Percentiles rank a stretch among this genome's conserved stretches.
Evolutionary conservation across 2,888 invertebrate genomes (phyloP).

Genomic region (Phragmatobia fuliginosa): DNA sequence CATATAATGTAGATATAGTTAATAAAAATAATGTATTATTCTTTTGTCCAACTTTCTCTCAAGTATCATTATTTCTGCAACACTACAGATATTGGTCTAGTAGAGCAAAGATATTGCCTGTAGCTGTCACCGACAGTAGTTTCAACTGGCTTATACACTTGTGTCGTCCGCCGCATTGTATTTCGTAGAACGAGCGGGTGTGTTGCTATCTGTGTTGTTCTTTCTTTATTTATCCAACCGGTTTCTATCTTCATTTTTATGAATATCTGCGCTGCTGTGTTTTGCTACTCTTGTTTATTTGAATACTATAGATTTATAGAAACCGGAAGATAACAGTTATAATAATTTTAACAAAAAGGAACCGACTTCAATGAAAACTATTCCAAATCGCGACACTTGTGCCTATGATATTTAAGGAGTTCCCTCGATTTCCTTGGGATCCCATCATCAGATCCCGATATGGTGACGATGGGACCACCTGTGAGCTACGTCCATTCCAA

Average conservation of each 20-base stretch:
- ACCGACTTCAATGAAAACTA: no score
- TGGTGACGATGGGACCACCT: no score
- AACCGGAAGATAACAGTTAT: no score
- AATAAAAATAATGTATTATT: conserved; percentile 49
- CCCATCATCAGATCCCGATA: no score
- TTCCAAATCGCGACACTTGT: no score
- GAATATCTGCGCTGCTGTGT: conserved; percentile 7
- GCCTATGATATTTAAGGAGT: no score
- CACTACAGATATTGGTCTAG: conserved; percentile 77
- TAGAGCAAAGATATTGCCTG: conserved; percentile 79
- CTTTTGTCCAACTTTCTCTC: conserved; percentile 58
- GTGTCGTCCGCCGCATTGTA: conserved; percentile 64
- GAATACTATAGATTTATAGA: no score
- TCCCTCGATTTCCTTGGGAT: no score
- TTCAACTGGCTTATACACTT: conserved; percentile 75
- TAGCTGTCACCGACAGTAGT: conserved; percentile 78
- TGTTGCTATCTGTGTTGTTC: conserved; percentile 47
- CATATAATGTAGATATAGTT: conserved; percentile 36
- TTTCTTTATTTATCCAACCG: conserved; percentile 47
- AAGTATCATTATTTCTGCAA: conserved; percentile 72
- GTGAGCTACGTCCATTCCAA: no score
- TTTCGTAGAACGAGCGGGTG: conserved; percentile 56
- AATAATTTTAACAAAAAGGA: no score
- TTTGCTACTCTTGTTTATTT: background rate
- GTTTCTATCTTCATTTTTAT: conserved; percentile 38